Evolutionary conservation across 2,113 vertebrate species (phyloP), one percentile per base, ranked within the genome.

Genomic region (Cyanocitta stelleri): DNA sequence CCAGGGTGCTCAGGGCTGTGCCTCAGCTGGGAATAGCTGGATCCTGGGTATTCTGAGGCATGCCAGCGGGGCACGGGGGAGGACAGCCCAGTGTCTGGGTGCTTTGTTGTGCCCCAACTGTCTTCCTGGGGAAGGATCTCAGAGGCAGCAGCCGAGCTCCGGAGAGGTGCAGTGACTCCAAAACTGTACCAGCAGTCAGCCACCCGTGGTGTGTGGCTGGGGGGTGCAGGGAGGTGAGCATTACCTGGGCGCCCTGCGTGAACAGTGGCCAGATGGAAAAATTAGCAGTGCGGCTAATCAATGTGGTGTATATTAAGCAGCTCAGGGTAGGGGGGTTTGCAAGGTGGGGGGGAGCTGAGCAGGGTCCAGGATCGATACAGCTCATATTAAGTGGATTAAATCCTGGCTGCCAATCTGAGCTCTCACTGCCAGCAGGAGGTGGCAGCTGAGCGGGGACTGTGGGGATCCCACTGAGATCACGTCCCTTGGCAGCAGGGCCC

Each of bases 341-440:
- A 1, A 61, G 52, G 66, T 54, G 8, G 48, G 15, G 63, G 80
- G 74, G 33, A 85, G 84, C 81, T 13, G 11, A 78, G 81, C 84
- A 72, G 66, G 54, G 43, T 72, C 68, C 3, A 5, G 29, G 87
- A 91, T 95, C 95, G 0, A 97, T 94, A 54, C 2, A 5, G 58
- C 61, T 90, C 10, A 3, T 89, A 96, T 96, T 95, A 96, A 94
- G 89, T 74, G 89, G 89, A 89, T 96, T 96, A 95, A 96, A 89
- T 89, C 44, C 83, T 46, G 39, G 68, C 56, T 86, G 73, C 92
- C 0, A 4, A 63, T 81, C 67, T 26, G n/a, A 90, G 55, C 76
- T 72, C 33, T 48, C 0, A 0, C 78, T 87, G 82, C 78, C 56
- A 44, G 85, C 54, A 21, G 85, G 79, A 90, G 79, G 82, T 79